Conservation (phyloP, 2,113 vertebrate species). For the Hepsetus odoe region DNA sequence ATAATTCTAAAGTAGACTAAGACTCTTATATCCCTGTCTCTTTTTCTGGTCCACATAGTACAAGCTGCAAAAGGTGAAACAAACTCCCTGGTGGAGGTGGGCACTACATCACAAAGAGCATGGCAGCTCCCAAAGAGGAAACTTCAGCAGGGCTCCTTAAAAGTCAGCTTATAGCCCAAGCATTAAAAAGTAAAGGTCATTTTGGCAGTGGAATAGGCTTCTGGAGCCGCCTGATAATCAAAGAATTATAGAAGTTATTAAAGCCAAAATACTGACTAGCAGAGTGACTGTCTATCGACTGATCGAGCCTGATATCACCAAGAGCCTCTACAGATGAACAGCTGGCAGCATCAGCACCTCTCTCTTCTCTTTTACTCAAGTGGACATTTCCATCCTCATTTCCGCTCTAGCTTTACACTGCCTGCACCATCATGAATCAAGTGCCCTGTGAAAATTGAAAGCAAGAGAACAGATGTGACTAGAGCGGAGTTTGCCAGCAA, state of each 20-base stretch:
- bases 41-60: neutral
- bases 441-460: constrained; percentile 38
- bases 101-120: constrained; percentile 5
- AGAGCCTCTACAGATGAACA: constrained; percentile 40
- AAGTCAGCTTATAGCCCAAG: constrained; percentile 55
- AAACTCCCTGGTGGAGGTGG: constrained; percentile 1
- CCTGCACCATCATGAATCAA: constrained; percentile 34
- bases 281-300: constrained; percentile 30
- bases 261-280: constrained; percentile 54
- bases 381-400: constrained; percentile 48
- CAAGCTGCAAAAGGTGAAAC: constrained; percentile 8
- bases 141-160: constrained; percentile 48
- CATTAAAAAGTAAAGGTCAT: constrained; percentile 63
- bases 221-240: constrained; percentile 63
- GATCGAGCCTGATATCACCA: constrained; percentile 48
- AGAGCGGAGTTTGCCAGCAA: constrained; percentile 30
- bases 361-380: constrained; percentile 47
- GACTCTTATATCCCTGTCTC: neutral
- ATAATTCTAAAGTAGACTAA: neutral
- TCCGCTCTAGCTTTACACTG: constrained; percentile 36
- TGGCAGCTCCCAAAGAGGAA: constrained; percentile 24
- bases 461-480: constrained; percentile 29
- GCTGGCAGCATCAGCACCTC: constrained; percentile 34
- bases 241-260: constrained; percentile 65
- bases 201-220: constrained; percentile 61